phyloP scores from a whole-genome alignment of 2,888 invertebrate species.

The Melikaiella ostensackeni region DNA sequence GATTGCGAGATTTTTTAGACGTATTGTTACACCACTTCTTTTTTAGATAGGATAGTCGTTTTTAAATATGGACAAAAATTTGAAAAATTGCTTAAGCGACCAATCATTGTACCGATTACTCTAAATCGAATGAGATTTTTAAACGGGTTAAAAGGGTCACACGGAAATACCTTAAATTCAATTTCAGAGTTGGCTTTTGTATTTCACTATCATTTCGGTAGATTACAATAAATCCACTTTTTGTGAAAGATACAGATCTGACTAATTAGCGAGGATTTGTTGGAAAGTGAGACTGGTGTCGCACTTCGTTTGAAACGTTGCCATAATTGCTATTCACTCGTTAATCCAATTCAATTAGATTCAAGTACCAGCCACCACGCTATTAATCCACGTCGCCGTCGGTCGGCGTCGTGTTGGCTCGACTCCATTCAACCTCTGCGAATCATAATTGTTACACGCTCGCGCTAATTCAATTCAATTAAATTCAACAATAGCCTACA shows the following conservation, averaged over 20 bases:
- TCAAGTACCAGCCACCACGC: constrained; percentile 49
- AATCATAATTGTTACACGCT: constrained; percentile 57
- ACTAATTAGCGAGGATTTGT: constrained; percentile 31
- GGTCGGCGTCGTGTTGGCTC: constrained; percentile 41
- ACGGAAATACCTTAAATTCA: not conserved
- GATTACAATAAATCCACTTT: not conserved
- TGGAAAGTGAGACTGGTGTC: constrained; percentile 33
- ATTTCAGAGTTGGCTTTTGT: not conserved
- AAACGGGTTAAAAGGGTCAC: no score
- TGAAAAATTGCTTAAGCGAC: no score
- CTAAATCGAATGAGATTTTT: no score
- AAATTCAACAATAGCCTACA: constrained; percentile 48
- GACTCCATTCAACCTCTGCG: constrained; percentile 51
- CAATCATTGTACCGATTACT: no score
- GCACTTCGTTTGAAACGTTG: constrained; percentile 35
- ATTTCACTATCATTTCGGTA: not conserved
- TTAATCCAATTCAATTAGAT: constrained; percentile 58
- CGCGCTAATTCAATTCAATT: constrained; percentile 57
- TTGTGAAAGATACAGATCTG: not conserved
- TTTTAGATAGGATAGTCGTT: no score
- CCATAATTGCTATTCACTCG: constrained; percentile 52
- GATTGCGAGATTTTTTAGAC: no score
- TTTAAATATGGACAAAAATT: no score
- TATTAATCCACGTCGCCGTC: constrained; percentile 49
- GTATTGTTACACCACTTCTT: no score